Conservation (phyloP, 2,888 invertebrate species). For the Ferrisia virgata region DNA sequence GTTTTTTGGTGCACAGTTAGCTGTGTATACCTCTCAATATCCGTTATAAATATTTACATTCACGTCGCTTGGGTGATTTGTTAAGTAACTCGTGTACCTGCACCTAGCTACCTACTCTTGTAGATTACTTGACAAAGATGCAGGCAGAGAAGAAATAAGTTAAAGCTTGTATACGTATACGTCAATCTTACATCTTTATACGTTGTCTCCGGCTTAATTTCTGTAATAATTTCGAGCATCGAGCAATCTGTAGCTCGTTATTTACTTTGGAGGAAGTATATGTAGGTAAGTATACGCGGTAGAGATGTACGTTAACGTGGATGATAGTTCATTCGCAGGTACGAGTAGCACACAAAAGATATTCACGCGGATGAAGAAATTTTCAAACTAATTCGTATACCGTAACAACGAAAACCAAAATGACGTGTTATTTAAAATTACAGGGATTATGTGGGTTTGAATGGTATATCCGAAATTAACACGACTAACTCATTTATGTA, state of each 20-base stretch:
- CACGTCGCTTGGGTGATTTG: not conserved
- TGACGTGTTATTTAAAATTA: constrained; percentile 17
- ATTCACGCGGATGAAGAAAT: constrained; percentile 17
- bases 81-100: not conserved
- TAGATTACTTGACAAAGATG: not conserved
- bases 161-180: not conserved
- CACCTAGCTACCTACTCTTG: not conserved
- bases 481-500: not conserved
- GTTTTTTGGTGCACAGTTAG: no score
- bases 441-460: not conserved
- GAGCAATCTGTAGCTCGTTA: not conserved
- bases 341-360: not conserved
- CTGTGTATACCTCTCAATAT: not conserved
- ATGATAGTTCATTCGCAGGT: no score
- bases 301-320: no score
- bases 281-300: not conserved
- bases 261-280: not conserved
- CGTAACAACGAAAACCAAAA: constrained; percentile 1
- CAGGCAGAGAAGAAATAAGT: not conserved
- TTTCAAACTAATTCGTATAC: not conserved
- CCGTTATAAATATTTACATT: not conserved
- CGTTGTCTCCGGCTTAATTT: constrained; percentile 3
- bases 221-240: not conserved
- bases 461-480: not conserved
- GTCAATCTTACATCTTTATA: not conserved